phyloP scores from a whole-genome alignment of 2,797 vertebrate genomes.

The Dryobates pubescens region DNA sequence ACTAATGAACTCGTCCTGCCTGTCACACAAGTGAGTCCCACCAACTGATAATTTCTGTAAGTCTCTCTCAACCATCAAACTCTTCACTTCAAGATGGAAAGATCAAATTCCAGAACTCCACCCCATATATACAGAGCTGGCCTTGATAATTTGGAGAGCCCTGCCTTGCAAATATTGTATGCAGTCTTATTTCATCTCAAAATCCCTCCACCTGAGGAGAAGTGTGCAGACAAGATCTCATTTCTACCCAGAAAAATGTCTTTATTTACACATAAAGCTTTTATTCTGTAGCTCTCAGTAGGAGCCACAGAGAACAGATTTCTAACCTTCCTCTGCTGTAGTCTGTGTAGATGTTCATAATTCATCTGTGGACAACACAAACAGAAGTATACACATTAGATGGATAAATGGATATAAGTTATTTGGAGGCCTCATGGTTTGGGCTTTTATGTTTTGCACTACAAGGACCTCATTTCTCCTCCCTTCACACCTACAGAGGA shows the following conservation, averaged over 20 bases:
- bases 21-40: accelerated
- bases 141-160: neutral
- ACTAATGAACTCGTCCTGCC: neutral
- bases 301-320: neutral
- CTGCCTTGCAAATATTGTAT: neutral
- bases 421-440: neutral
- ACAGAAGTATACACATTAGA: neutral
- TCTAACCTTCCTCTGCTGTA: neutral
- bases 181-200: neutral
- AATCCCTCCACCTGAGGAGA: neutral
- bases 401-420: neutral
- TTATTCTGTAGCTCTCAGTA: neutral
- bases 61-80: neutral
- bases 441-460: neutral
- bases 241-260: neutral
- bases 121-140: neutral
- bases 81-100: neutral
- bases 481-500: neutral
- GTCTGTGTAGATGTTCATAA: neutral
- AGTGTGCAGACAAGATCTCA: accelerated
- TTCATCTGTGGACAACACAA: neutral
- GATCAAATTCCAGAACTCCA: neutral
- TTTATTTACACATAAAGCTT: neutral
- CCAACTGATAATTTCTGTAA: neutral
- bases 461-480: neutral